phyloP scores from a whole-genome alignment of 1,140 invertebrate genomes.

The Helicoverpa zea region DNA sequence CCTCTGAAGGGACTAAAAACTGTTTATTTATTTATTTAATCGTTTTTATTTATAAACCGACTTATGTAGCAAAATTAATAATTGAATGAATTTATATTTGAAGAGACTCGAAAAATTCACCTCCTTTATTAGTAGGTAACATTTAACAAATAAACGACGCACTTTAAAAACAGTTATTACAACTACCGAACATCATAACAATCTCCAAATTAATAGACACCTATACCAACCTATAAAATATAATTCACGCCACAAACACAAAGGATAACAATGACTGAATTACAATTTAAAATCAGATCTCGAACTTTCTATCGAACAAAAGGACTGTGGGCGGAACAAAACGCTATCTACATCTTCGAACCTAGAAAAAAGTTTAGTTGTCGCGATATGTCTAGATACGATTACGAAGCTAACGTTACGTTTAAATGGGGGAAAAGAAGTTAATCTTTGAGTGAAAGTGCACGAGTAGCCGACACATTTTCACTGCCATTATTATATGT shows the following conservation, averaged over 20 bases:
- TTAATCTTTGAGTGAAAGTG: slow-evolving; percentile 43
- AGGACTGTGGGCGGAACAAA: slow-evolving; percentile 21
- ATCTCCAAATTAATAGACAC: not conserved
- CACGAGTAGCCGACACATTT: slow-evolving; percentile 23
- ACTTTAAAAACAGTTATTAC: too few species aligned
- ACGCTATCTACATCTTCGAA: slow-evolving; percentile 12
- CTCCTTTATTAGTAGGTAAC: too few species aligned
- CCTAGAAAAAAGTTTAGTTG: not conserved
- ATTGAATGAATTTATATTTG: too few species aligned
- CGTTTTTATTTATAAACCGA: too few species aligned
- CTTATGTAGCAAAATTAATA: too few species aligned
- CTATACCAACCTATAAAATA: not conserved
- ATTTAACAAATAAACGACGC: too few species aligned
- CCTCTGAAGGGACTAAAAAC: too few species aligned
- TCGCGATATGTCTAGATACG: not conserved
- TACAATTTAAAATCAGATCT: slow-evolving; percentile 31
- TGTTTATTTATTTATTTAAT: too few species aligned
- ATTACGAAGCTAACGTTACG: slow-evolving; percentile 1
- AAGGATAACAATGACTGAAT: slow-evolving; percentile 30
- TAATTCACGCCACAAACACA: not conserved
- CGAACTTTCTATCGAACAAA: slow-evolving; percentile 20
- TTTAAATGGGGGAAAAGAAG: slow-evolving; percentile 33
- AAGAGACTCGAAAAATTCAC: too few species aligned
- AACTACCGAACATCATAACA: not conserved
- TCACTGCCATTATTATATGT: slow-evolving; percentile 40